Evolutionary conservation across 2,888 invertebrate species (phyloP).

Genomic region (Melanostoma scalare): DNA sequence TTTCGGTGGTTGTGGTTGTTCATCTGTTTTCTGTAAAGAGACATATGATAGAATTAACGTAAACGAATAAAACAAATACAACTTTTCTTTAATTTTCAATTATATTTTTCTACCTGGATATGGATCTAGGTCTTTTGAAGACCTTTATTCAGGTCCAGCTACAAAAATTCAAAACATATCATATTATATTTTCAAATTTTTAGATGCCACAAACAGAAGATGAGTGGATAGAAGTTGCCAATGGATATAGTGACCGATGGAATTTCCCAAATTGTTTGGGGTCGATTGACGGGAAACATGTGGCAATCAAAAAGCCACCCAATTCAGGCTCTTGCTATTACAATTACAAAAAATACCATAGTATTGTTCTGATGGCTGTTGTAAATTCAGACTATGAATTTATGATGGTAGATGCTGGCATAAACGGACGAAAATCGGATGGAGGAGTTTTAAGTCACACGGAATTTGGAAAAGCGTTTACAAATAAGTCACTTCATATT

Average conservation of each 20-base stretch:
- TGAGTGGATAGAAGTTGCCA: conserved; percentile 5
- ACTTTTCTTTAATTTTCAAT: too few relatives aligned
- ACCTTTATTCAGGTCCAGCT: too few relatives aligned
- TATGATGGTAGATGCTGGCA: conserved; percentile 36
- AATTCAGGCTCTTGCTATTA: conserved; percentile 41
- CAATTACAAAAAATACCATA: conserved; percentile 42
- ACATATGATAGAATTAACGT: not conserved
- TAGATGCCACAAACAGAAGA: not conserved
- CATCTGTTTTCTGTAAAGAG: conserved; percentile 12
- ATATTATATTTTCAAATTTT: conserved; percentile 16
- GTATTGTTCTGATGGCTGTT: conserved; percentile 47
- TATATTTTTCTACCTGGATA: too few relatives aligned
- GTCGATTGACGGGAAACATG: conserved; percentile 8
- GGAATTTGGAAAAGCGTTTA: conserved; percentile 34
- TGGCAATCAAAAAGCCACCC: conserved; percentile 26
- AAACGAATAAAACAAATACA: not conserved
- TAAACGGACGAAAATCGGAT: conserved; percentile 50
- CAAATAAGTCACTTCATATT: conserved; percentile 7
- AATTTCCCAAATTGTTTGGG: conserved; percentile 3
- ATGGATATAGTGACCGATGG: conserved; percentile 5
- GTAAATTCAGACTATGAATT: conserved; percentile 49
- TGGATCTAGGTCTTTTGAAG: too few relatives aligned
- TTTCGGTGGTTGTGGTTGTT: not conserved
- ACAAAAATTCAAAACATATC: not conserved
- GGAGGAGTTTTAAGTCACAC: conserved; percentile 45